Conservation (phyloP, 2,888 invertebrate species). For the Rosalia funebris region DNA sequence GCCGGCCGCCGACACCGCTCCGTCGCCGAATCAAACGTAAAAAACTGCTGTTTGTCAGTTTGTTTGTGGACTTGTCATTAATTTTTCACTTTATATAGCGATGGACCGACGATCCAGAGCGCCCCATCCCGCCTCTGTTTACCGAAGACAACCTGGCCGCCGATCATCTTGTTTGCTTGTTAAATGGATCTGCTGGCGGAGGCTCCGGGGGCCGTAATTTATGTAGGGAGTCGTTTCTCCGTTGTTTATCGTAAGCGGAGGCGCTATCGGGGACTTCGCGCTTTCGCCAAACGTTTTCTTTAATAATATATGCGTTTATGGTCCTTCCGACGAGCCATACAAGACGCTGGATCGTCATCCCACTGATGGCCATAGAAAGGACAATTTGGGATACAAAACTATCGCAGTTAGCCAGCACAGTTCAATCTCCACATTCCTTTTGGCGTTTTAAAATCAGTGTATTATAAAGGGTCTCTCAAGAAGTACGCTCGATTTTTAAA, state of each 20-base stretch:
- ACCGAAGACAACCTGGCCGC: constrained; percentile 28
- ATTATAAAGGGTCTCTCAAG: too few species aligned
- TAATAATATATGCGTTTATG: neutral
- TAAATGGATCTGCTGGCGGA: constrained; percentile 30
- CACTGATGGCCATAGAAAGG: too few species aligned
- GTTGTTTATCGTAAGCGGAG: constrained; percentile 5
- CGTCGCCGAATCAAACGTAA: constrained; percentile 44
- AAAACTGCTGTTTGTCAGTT: constrained; percentile 58
- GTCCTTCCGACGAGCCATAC: neutral
- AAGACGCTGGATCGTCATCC: too few species aligned
- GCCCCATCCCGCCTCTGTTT: constrained; percentile 24
- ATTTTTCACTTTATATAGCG: constrained; percentile 49
- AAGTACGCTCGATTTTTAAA: too few species aligned
- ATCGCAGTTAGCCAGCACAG: too few species aligned
- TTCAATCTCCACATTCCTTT: too few species aligned
- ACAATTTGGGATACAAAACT: too few species aligned
- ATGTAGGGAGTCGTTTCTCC: constrained; percentile 2
- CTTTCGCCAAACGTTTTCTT: constrained; percentile 10
- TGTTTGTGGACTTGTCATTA: constrained; percentile 61
- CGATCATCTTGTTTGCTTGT: constrained; percentile 32
- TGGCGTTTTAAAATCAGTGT: too few species aligned
- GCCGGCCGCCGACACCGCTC: constrained; percentile 59
- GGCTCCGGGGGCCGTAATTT: constrained; percentile 4
- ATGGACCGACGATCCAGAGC: constrained; percentile 9
- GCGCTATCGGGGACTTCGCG: neutral